These are phyloP conservation scores for Sinohyriopsis cumingii DNA, from an alignment of 2,888 invertebrate species.

Conservation along the genomic window DNA sequence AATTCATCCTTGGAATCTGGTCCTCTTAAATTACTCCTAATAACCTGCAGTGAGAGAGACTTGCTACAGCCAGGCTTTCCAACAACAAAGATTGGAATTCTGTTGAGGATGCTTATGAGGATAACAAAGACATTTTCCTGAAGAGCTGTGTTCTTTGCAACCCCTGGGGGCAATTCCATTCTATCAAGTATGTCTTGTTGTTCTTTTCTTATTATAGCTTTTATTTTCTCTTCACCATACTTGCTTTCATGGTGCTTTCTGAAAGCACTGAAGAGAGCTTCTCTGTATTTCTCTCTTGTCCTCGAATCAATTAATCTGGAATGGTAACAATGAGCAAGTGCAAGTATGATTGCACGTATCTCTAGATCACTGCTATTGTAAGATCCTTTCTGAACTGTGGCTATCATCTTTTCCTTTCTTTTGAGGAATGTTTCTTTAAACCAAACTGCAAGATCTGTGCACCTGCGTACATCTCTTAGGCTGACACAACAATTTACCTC, in stretches of 20 bases:
- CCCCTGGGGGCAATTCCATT: constrained; percentile 48
- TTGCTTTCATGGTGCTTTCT: neutral
- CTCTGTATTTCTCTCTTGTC: constrained; percentile 21
- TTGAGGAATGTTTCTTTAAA: constrained; percentile 3
- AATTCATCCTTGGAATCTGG: constrained; percentile 47
- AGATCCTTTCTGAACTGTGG: too few relatives aligned
- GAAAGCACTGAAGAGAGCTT: constrained; percentile 15
- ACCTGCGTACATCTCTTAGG: constrained; percentile 33
- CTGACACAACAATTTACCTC: constrained; percentile 22
- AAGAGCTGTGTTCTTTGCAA: constrained; percentile 49
- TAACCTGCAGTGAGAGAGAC: constrained; percentile 52
- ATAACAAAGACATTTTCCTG: constrained; percentile 56
- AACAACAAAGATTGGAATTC: constrained; percentile 52
- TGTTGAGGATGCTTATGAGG: constrained; percentile 47
- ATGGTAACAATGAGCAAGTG: constrained; percentile 38
- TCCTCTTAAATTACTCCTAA: constrained; percentile 49
- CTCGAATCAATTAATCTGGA: constrained; percentile 28
- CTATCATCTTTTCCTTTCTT: too few relatives aligned
- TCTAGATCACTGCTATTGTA: too few relatives aligned
- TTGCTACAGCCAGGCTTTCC: constrained; percentile 59
- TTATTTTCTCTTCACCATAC: constrained; percentile 16
- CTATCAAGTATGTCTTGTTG: constrained; percentile 41
- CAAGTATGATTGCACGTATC: constrained; percentile 26
- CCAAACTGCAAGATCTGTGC: constrained; percentile 22
- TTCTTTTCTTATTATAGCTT: constrained; percentile 31